Percentiles rank a stretch among this genome's conserved stretches.
These are phyloP conservation scores for Crax fasciolata DNA, from an alignment of 2,797 vertebrate species.

Conservation along the genomic window DNA sequence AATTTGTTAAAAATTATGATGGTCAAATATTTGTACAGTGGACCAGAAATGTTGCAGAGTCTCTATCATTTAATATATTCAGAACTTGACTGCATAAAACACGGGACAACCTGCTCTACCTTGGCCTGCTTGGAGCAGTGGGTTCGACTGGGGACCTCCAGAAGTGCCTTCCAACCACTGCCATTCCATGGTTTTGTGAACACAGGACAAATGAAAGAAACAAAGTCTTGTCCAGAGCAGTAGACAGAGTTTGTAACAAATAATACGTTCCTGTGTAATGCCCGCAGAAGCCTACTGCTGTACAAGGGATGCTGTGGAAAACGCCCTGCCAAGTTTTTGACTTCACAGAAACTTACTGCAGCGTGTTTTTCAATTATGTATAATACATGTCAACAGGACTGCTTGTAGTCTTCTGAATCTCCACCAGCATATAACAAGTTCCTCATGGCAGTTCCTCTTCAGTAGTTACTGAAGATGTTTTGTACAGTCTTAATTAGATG, in stretches of 20 bases:
- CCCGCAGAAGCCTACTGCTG: neutral
- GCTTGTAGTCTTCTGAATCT: neutral
- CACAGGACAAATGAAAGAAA: neutral
- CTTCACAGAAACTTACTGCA: neutral
- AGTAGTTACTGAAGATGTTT: neutral
- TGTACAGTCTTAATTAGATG: neutral
- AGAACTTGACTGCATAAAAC: neutral
- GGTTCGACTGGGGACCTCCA: neutral
- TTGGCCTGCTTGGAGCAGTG: neutral
- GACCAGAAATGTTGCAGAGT: neutral
- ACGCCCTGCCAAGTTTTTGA: neutral
- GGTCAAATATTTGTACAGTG: neutral
- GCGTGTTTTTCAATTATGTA: neutral
- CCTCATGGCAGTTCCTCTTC: neutral
- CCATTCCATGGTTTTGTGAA: neutral
- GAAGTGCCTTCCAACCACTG: neutral
- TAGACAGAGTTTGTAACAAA: neutral
- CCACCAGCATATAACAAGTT: neutral
- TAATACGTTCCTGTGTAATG: neutral
- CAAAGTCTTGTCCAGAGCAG: neutral
- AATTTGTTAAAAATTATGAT: neutral
- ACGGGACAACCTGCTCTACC: neutral
- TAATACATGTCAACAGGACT: neutral
- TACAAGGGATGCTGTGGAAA: neutral
- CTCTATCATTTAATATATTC: neutral